Conservation (phyloP, 2,888 invertebrate species). For the Drosophila borealis region DNA sequence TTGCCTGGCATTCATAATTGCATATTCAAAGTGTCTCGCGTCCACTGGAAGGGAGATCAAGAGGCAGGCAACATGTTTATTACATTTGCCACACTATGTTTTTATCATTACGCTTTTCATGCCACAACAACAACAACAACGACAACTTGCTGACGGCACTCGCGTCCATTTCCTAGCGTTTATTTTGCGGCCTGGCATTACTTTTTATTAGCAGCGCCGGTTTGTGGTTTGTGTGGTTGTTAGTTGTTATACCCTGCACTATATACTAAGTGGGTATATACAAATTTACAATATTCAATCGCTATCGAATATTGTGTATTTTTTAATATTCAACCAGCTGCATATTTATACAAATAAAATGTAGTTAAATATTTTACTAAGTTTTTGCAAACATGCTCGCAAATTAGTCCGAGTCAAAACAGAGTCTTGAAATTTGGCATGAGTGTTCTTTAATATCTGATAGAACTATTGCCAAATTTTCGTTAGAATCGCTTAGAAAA, state of each 20-base stretch:
- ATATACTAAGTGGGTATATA: background rate
- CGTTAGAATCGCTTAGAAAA: too few relatives aligned
- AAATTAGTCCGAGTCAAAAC: too few relatives aligned
- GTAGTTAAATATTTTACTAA: too few relatives aligned
- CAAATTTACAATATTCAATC: too few relatives aligned
- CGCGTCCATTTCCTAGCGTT: slow-evolving; percentile 73
- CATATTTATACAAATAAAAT: too few relatives aligned
- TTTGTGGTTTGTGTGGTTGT: slow-evolving; percentile 35
- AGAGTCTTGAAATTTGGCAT: too few relatives aligned
- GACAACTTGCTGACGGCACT: slow-evolving; percentile 49
- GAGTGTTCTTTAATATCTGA: too few relatives aligned
- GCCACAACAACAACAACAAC: slow-evolving; percentile 33
- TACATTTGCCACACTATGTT: slow-evolving; percentile 72
- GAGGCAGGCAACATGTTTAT: slow-evolving; percentile 67
- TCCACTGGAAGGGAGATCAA: slow-evolving; percentile 50
- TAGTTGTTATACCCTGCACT: slow-evolving; percentile 33
- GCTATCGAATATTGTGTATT: too few relatives aligned
- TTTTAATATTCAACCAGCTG: too few relatives aligned
- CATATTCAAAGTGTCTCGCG: slow-evolving; percentile 72
- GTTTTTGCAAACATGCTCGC: too few relatives aligned
- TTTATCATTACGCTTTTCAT: slow-evolving; percentile 63
- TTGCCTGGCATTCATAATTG: slow-evolving; percentile 70
- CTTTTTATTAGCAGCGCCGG: slow-evolving; percentile 75
- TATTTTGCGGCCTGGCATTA: slow-evolving; percentile 69
- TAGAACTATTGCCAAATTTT: too few relatives aligned